These are phyloP conservation scores for Zootoca vivipara DNA, from an alignment of 2,113 vertebrate genomes.

Conservation along the genomic window DNA sequence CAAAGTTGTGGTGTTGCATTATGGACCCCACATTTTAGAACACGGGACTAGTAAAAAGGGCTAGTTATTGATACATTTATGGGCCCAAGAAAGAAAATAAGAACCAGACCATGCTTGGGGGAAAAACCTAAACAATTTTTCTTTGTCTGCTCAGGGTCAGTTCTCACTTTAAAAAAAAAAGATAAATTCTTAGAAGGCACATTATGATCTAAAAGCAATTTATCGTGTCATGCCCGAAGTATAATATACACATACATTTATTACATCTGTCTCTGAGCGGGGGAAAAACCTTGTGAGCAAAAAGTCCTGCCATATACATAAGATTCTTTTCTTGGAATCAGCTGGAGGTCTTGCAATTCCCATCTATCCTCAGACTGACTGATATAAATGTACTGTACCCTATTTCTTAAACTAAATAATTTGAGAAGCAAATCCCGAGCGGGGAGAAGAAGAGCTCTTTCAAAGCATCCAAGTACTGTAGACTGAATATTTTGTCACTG, in stretches of 20 bases:
- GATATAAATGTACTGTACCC: not conserved
- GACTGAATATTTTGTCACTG: slow-evolving; percentile 11
- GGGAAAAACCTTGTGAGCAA: no score
- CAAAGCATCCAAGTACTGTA: not conserved
- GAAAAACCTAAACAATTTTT: not conserved
- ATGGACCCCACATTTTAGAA: not conserved
- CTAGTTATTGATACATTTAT: rapidly evolving
- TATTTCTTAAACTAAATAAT: not conserved
- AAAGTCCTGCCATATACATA: not conserved
- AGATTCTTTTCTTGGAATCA: not conserved
- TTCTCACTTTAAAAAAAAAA: not conserved
- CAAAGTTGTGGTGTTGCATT: not conserved
- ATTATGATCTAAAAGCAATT: not conserved
- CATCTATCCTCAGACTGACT: not conserved
- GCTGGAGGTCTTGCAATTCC: not conserved
- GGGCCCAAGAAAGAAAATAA: not conserved
- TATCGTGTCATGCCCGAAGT: not conserved
- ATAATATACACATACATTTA: not conserved
- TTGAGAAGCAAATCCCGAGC: slow-evolving; percentile 14
- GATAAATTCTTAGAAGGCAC: not conserved
- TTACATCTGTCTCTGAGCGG: not conserved
- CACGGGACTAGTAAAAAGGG: not conserved
- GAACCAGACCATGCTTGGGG: not conserved
- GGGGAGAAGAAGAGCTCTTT: not conserved
- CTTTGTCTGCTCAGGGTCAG: not conserved